Evolutionary conservation across 2,888 invertebrate species (phyloP), one percentile per base, ranked within the genome.

Genomic region (Erpobdella octoculata): DNA sequence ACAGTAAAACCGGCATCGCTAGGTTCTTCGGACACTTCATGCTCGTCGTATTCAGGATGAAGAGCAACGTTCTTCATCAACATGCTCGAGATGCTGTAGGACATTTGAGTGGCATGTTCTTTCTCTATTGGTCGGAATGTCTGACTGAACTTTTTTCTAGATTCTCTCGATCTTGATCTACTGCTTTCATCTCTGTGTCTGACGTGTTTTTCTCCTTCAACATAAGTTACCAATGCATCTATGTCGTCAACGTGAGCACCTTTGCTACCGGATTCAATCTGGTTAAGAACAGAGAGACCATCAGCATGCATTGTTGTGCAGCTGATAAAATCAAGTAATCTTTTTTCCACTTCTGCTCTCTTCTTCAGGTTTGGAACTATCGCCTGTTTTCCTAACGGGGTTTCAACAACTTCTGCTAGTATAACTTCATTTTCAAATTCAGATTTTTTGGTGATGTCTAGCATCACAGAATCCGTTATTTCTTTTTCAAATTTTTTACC

Each of bases 1-100:
- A 68, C 68, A 6, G 41, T 31, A 41, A 68, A 68, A 33, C 68
- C 68, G 35, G 33, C 46, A 25, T 68, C 68, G 33, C 48, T 48
- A 28, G 31, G 21, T 15, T 68, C 68, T 46, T 33, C 48, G 8
- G 25, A 35, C 15, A 15, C 33, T 31, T 28, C n/a, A 31, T 18
- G 18, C 18, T 38, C 41, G 1, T 28, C 38, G 28, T 48, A 41
- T 25, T 46, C 46, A n/a, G 48, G 48, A 12, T 48, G 48, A 12
- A 48, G 48, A 12, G 48, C 48, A n/a, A 48, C 48, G 48, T 48
- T n/a, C 18, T 48, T n/a, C 48, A 48, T 48, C 48, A 48, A 21
- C 48, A 48, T 48, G 18, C 12, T 3, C 15, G 62, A 62, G 28
- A 62, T 31, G 62, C 33, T 35, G 62, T 28, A 33, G 2, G 33